phyloP scores from a whole-genome alignment of 2,113 vertebrate species.

The Dasyprocta punctata region DNA sequence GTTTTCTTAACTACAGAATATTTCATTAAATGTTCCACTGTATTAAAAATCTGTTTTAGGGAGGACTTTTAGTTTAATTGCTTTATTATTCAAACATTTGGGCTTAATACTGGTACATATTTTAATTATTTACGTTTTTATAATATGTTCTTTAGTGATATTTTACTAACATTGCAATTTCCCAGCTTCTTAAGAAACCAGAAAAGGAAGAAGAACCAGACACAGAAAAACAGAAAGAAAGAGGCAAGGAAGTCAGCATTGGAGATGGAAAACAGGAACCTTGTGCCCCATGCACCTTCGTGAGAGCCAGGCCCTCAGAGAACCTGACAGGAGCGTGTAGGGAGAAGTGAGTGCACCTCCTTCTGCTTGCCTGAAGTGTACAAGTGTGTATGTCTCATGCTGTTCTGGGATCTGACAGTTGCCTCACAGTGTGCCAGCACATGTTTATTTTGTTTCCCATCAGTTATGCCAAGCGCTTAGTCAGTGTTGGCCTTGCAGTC shows the following conservation, averaged over 20 bases:
- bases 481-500: background rate
- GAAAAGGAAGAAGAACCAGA: constrained; percentile 93
- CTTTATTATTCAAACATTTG: constrained; percentile 34
- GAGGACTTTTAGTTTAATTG: background rate
- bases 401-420: background rate
- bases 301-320: constrained; percentile 85
- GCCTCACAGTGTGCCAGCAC: no score
- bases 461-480: background rate
- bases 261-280: constrained; percentile 92
- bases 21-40: background rate
- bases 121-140: constrained; percentile 38
- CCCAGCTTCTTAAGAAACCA: constrained; percentile 96
- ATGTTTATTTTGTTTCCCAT: background rate
- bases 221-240: constrained; percentile 92
- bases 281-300: constrained; percentile 80
- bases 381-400: accelerated
- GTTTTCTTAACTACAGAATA: background rate
- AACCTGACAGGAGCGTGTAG: constrained; percentile 85
- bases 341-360: constrained; percentile 91
- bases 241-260: constrained; percentile 88
- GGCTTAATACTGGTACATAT: background rate
- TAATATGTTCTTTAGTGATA: background rate
- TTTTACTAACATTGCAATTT: constrained; percentile 60
- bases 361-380: background rate
- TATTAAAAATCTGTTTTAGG: background rate